phyloP scores from a whole-genome alignment of 2,113 vertebrate genomes.

The Campylorhamphus procurvoides region DNA sequence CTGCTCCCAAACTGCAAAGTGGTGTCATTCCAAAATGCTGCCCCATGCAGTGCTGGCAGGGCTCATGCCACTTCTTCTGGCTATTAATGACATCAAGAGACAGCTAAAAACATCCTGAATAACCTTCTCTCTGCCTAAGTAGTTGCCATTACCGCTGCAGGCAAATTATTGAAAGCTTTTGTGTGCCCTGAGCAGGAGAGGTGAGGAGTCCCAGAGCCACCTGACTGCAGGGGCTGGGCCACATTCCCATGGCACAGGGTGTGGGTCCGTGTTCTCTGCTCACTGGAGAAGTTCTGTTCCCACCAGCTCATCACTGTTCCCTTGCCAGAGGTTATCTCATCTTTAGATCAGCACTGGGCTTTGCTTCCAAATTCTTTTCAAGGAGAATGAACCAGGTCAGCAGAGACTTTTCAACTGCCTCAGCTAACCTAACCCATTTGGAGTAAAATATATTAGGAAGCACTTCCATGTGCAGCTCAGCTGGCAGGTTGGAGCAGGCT shows the following conservation, averaged over 20 bases:
- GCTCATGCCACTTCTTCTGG: neutral
- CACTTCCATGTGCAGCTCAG: constrained; percentile 17
- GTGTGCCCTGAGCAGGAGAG: neutral
- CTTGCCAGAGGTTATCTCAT: neutral
- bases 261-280: rapidly evolving
- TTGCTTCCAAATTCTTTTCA: constrained; percentile 22
- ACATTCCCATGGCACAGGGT: neutral
- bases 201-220: neutral
- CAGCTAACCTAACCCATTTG: neutral
- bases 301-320: neutral
- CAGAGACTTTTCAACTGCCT: constrained; percentile 17
- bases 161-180: neutral
- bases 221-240: neutral
- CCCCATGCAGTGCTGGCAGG: constrained; percentile 16
- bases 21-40: neutral
- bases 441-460: neutral
- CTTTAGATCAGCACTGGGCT: neutral
- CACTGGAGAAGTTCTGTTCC: neutral
- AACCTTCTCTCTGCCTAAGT: neutral
- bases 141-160: neutral
- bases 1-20: neutral
- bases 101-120: neutral
- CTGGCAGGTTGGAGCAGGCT: neutral
- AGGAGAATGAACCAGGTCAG: constrained; percentile 48
- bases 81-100: constrained; percentile 6